Base-by-base conservation (phyloP, 2,113 vertebrate genomes). In the Notarius lentiginosus region DNA sequence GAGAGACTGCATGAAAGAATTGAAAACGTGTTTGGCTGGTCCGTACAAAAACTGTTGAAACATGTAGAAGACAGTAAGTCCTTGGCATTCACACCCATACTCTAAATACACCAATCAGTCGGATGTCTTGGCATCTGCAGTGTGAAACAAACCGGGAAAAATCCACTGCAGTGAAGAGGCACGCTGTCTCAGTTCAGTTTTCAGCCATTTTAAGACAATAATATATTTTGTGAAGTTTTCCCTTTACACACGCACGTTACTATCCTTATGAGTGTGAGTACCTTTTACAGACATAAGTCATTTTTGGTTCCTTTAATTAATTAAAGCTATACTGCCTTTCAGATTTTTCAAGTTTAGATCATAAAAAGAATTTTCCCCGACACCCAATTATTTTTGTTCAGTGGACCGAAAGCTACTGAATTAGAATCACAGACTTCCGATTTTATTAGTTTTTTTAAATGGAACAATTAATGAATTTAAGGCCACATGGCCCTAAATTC, bases 1-100 rank as follows among this genome's bases (percentile, higher is more conserved):
- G 55, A 86, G 53, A 79, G 83, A 79, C 58, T 61, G 9, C 22
- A 63, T 73, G 79, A 79, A 89, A 47, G 85, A 79, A 86, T 89
- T 85, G 90, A 80, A 89, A 92, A 93, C 91, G 77, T 91, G 91
- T 94, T 92, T 85, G 84, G 82, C 91, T 90, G 84, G 87, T 93
- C 79, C 88, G 47, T 86, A 86, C 53, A 92, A 91, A 88, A 89
- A 87, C 88, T 88, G 93, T 93, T 89, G 91, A 90, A 93, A 94
- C 94, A 92, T 58, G 92, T 89, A 87, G 65, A 87, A 89, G 63
- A 84, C 86, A 85, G 53, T 30, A n/a, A 30, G 66, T 81, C 73
- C 80, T 55, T 84, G 55, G 41, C 89, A 87, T 77, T 85, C 63
- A 58, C 87, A 73, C 6, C 72, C 87, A 73, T 41, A 61, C 89